Evolutionary conservation across 2,888 invertebrate species (phyloP).

Genomic region (Dendrolimus houi): DNA sequence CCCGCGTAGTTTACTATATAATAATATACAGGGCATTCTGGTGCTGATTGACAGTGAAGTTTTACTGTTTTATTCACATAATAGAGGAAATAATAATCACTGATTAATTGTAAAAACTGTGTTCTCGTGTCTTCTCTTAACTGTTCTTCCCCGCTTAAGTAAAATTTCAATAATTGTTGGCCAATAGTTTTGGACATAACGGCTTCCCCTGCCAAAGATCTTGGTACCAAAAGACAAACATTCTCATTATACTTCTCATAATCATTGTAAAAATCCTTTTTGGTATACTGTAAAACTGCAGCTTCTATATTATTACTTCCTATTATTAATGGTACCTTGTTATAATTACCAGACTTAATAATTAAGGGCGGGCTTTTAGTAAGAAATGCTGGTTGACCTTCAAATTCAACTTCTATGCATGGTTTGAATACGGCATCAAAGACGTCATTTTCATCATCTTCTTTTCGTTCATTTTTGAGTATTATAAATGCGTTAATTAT

Average conservation of each 20-base stretch:
- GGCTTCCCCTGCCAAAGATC: conserved; percentile 35
- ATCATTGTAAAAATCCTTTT: conserved; percentile 39
- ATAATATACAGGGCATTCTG: conserved; percentile 51
- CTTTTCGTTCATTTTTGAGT: conserved; percentile 13
- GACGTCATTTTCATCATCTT: conserved; percentile 21
- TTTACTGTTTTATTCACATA: conserved; percentile 55
- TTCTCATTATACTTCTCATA: conserved; percentile 50
- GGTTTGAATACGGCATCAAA: conserved; percentile 54
- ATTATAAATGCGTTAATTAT: conserved; percentile 35
- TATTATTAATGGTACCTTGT: conserved; percentile 62
- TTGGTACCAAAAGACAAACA: conserved; percentile 44
- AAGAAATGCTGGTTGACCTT: conserved; percentile 58
- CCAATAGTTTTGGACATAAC: conserved; percentile 41
- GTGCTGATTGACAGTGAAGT: conserved; percentile 42
- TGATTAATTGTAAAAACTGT: conserved; percentile 55
- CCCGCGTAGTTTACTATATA: conserved; percentile 54
- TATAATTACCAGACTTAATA: conserved; percentile 54
- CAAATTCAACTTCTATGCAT: conserved; percentile 58
- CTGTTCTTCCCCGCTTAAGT: conserved; percentile 42
- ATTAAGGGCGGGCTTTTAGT: conserved; percentile 50
- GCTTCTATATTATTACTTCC: conserved; percentile 59
- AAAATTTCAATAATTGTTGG: conserved; percentile 49
- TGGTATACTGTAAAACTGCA: conserved; percentile 34
- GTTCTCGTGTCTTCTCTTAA: conserved; percentile 43
- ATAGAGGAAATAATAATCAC: conserved; percentile 59